Percentiles rank a stretch among this genome's conserved stretches.
Evolutionary conservation across 2,797 vertebrate species (phyloP).

Genomic region (Sebastes trivittatus): DNA sequence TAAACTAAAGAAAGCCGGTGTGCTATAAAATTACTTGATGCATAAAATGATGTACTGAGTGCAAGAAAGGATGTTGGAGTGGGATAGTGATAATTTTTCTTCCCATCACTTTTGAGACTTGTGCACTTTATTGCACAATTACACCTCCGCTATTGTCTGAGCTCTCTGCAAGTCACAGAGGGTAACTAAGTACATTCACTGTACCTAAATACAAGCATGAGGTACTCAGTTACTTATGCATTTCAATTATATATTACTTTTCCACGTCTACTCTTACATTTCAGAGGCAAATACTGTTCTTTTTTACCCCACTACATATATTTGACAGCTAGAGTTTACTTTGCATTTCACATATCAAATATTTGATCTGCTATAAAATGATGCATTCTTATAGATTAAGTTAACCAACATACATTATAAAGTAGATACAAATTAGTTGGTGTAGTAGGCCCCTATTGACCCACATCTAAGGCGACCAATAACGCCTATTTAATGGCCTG

Average conservation of each 20-base stretch:
- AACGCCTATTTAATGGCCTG: no score
- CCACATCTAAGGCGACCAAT: no score
- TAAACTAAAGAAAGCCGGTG: neutral
- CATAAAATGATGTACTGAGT: neutral
- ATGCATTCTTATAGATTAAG: neutral
- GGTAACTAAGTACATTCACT: neutral
- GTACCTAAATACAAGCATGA: neutral
- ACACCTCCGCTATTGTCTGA: neutral
- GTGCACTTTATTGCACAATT: neutral
- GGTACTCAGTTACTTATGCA: neutral
- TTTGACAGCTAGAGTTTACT: neutral
- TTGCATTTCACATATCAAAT: neutral
- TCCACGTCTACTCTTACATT: neutral
- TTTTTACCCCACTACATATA: neutral
- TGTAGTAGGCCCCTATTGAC: no score
- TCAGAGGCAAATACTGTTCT: neutral
- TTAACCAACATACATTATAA: neutral
- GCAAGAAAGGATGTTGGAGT: neutral
- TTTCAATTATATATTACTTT: neutral
- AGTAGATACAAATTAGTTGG: neutral
- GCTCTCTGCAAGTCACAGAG: neutral
- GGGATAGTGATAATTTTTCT: conserved; percentile 1
- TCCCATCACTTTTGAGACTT: neutral
- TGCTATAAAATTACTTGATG: conserved; percentile 9
- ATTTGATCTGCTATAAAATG: neutral